Evolutionary conservation across 2,888 invertebrate species (phyloP), one percentile per base, ranked within the genome.

Genomic region (Apomyelois bistriatella): DNA sequence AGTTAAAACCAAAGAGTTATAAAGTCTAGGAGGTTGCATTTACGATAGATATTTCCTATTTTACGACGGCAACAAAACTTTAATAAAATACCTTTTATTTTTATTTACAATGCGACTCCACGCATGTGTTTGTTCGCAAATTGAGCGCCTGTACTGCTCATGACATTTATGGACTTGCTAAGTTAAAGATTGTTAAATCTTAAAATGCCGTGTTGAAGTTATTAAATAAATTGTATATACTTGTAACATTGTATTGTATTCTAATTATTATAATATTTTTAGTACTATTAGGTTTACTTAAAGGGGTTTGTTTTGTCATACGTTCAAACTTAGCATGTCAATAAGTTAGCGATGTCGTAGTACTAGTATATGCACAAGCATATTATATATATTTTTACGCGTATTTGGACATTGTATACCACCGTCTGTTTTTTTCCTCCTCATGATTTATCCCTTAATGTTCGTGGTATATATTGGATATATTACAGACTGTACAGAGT

Each of bases 1-100:
- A 76, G 74, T 74, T 73, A 79, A 78, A 76, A 74, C 71, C 71
- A 68, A 69, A 59, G 68, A 68, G 76, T 68, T 74, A 74, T 84
- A 80, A 84, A 84, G 66, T 72, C 76, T 82, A 77, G 72, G 67
- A 78, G 72, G 67, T 66, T 76, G 71, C 70, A 56, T 82, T 84
- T 82, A 82, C 77, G 79, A 81, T 74, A 78, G 66, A 75, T 76
- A 72, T 68, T 74, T 70, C 64, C 68, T 76, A 74, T 72, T 84
- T 83, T 79, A 83, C 74, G 77, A 76, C 70, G 59, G 64, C 66
- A 74, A 74, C 72, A 73, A 73, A 71, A 72, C 66, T 69, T 72
- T 72, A 71, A 74, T 73, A 74, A 73, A 70, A 68, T 56, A 60
- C 58, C 55, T 71, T 74, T 74, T 72, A 70, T 74, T 75, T 66